phyloP scores from a whole-genome alignment of 92 coral and sea anemone genomes.

The Actinostola sp. region DNA sequence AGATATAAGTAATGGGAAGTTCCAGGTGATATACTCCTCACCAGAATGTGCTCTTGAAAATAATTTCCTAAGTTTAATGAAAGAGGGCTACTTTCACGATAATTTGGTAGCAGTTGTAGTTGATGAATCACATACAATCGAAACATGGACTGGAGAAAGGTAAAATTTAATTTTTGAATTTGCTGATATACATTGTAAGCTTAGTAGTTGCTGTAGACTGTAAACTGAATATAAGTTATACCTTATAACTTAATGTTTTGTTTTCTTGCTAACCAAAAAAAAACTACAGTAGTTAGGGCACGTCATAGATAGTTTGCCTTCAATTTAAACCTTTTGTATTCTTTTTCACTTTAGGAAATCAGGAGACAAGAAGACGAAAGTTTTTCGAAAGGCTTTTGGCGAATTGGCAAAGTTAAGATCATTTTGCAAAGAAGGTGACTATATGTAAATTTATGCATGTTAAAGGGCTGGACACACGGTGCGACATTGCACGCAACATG shows the following conservation, averaged over 20 bases:
- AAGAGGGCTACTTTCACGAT: constrained; percentile 22
- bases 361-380: constrained; percentile 2
- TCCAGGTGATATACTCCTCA: constrained; percentile 24
- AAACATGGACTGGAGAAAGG: constrained; percentile 51
- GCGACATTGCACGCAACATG: too few relatives aligned
- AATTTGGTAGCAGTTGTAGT: constrained; percentile 41
- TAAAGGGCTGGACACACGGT: too few relatives aligned
- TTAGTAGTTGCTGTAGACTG: too few relatives aligned
- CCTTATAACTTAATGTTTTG: too few relatives aligned
- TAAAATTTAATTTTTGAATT: neutral
- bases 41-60: constrained; percentile 41
- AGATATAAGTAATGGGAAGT: constrained; percentile 31
- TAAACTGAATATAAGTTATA: too few relatives aligned
- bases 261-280: too few relatives aligned
- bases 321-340: too few relatives aligned
- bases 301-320: too few relatives aligned
- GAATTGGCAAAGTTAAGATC: constrained; percentile 45
- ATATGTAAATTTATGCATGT: too few relatives aligned
- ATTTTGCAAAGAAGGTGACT: constrained; percentile 52
- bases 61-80: constrained; percentile 13
- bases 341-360: constrained; percentile 14
- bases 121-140: constrained; percentile 43
- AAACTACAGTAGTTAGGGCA: too few relatives aligned
- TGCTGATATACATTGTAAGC: too few relatives aligned
- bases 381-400: constrained; percentile 39